Evolutionary conservation across 2,797 vertebrate species (phyloP).

Genomic region (Cuniculus paca): DNA sequence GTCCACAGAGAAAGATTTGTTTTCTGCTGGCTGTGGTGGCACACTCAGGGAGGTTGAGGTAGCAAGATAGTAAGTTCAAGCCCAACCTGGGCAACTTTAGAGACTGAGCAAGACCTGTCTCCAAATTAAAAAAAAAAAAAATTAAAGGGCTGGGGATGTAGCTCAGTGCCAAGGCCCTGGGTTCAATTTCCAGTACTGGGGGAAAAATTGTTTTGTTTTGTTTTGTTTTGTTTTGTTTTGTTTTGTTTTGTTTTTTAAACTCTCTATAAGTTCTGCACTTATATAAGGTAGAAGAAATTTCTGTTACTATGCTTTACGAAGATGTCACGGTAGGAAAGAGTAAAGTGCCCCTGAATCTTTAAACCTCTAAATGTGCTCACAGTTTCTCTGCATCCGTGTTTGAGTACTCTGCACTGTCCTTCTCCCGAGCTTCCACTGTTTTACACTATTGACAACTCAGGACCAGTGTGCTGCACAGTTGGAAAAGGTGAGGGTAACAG

Average conservation of each 20-base stretch:
- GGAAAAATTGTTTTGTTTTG: neutral
- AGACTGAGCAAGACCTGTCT: neutral
- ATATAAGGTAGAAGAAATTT: neutral
- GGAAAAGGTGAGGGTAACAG: neutral
- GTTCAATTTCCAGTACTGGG: neutral
- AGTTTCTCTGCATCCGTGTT: neutral
- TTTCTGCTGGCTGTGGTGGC: neutral
- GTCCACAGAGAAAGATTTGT: neutral
- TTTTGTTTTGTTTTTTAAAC: neutral
- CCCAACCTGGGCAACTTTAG: neutral
- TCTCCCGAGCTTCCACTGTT: neutral
- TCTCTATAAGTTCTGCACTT: neutral
- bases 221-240: neutral
- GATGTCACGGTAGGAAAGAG: neutral
- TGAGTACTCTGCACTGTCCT: neutral
- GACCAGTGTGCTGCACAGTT: neutral
- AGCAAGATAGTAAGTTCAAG: neutral
- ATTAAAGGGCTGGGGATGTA: neutral
- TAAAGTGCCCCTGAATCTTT: neutral
- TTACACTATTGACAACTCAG: neutral
- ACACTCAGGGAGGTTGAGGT: neutral
- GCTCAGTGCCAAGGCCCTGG: neutral
- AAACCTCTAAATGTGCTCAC: neutral
- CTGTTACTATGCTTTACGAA: neutral
- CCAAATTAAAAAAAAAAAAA: neutral